Evolutionary conservation across 2,797 vertebrate genomes (phyloP).

Genomic region (Siniperca obscura): DNA sequence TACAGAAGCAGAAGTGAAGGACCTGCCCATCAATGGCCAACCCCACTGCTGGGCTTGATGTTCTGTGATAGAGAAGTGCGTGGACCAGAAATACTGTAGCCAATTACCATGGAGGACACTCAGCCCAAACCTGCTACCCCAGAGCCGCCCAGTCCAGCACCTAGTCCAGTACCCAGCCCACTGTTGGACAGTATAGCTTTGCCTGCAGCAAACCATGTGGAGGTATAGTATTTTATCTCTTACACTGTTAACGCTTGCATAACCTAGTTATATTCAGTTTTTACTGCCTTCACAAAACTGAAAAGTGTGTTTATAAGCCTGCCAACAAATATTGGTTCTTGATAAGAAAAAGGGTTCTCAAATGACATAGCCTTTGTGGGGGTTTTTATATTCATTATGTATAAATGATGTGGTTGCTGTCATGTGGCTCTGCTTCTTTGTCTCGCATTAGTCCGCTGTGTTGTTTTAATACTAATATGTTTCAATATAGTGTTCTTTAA

Average conservation of each 20-base stretch:
- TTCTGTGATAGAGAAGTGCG: conserved; percentile 51
- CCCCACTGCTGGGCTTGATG: conserved; percentile 56
- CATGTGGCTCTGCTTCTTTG: background rate
- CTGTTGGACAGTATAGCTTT: conserved; percentile 64
- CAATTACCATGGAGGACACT: conserved; percentile 79
- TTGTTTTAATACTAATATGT: background rate
- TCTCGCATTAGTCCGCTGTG: background rate
- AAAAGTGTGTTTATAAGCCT: background rate
- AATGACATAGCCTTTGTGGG: background rate
- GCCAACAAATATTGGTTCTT: background rate
- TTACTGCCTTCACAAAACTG: background rate
- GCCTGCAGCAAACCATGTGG: conserved; percentile 79
- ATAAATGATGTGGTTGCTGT: background rate
- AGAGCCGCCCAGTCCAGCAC: conserved; percentile 62
- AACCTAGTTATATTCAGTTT: background rate
- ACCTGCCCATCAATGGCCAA: conserved; percentile 66
- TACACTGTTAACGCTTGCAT: background rate
- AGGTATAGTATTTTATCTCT: conserved; percentile 71
- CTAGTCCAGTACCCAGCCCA: conserved; percentile 69
- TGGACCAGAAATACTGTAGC: conserved; percentile 52
- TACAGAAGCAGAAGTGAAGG: conserved; percentile 37
- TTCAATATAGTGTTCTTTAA: background rate
- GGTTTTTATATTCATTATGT: too few relatives aligned
- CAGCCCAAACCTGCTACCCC: conserved; percentile 65
- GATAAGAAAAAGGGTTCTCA: background rate